These are phyloP conservation scores for Drosophila rhopaloa DNA, from an alignment of 1,140 invertebrate genomes.

Conservation along the genomic window DNA sequence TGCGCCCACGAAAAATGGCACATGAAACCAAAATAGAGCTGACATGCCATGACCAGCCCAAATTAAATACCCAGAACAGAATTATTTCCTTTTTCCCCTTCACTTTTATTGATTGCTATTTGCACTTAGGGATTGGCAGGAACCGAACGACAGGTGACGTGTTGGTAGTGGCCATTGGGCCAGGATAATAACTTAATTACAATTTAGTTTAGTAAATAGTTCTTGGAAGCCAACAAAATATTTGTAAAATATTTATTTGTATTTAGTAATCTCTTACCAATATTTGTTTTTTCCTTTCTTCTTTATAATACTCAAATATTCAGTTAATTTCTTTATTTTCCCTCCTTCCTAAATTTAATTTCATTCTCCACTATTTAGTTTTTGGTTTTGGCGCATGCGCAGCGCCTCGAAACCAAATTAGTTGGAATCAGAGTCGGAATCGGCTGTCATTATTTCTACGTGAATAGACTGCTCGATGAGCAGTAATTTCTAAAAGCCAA, in stretches of 20 bases:
- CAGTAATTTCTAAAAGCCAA: conserved; percentile 1
- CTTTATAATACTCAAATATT: background rate
- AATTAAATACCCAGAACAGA: conserved; percentile 7
- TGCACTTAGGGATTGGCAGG: conserved; percentile 3
- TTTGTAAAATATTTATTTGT: no score
- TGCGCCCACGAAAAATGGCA: conserved; percentile 26
- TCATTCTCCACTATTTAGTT: background rate
- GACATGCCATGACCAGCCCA: conserved; percentile 34
- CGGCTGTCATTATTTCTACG: conserved; percentile 34
- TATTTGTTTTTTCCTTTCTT: background rate
- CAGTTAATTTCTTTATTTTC: background rate
- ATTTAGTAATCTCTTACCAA: no score
- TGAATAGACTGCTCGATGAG: conserved; percentile 6
- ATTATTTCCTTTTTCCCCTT: background rate
- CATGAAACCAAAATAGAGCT: conserved; percentile 33
- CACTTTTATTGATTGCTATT: conserved; percentile 23
- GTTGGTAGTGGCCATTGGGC: conserved; percentile 5
- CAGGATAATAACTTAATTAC: conserved; percentile 16
- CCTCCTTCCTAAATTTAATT: background rate
- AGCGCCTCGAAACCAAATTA: conserved; percentile 32
- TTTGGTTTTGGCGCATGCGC: conserved; percentile 59
- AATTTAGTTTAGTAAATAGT: background rate
- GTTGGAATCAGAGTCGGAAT: conserved; percentile 14
- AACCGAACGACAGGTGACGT: conserved; percentile 27
- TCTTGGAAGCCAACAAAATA: background rate